phyloP scores from a whole-genome alignment of 2,888 invertebrate genomes.

The Drosophila meridiana region DNA sequence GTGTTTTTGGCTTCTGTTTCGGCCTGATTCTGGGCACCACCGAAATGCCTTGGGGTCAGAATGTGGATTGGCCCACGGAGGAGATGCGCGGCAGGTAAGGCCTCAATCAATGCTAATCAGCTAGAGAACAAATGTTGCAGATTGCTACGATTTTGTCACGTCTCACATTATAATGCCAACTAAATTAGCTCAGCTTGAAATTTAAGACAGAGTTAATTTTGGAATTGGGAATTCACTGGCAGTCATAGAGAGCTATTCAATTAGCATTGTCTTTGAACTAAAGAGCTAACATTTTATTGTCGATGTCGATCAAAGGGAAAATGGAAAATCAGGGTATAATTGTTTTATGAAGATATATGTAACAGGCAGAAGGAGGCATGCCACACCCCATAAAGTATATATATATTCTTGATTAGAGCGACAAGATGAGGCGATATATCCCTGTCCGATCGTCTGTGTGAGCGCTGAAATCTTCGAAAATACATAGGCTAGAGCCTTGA shows the following conservation, averaged over 20 bases:
- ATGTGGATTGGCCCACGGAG: slow-evolving; percentile 91
- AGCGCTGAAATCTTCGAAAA: no score
- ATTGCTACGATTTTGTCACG: slow-evolving; percentile 49
- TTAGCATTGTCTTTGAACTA: slow-evolving; percentile 21
- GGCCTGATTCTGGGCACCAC: slow-evolving; percentile 91
- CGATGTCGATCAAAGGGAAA: slow-evolving; percentile 11
- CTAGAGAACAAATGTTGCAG: slow-evolving; percentile 45
- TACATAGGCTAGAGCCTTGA: no score
- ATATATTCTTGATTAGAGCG: no score
- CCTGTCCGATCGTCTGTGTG: no score
- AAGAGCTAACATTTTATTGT: background rate
- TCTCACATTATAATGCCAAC: slow-evolving; percentile 24
- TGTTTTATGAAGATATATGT: no score
- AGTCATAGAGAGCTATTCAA: background rate
- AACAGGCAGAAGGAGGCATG: no score
- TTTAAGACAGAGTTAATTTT: background rate
- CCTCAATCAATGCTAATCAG: slow-evolving; percentile 54
- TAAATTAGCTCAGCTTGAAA: background rate
- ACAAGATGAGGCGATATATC: no score
- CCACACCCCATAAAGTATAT: no score
- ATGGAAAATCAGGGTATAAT: no score
- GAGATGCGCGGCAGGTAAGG: slow-evolving; percentile 91
- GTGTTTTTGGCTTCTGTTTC: slow-evolving; percentile 92
- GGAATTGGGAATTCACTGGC: background rate
- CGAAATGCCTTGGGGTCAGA: slow-evolving; percentile 90